A percentile compares a stretch with the other conserved stretches of the same genome.
Evolutionary conservation across 2,888 invertebrate genomes (phyloP).

Genomic region (Sphaerophoria taeniata): DNA sequence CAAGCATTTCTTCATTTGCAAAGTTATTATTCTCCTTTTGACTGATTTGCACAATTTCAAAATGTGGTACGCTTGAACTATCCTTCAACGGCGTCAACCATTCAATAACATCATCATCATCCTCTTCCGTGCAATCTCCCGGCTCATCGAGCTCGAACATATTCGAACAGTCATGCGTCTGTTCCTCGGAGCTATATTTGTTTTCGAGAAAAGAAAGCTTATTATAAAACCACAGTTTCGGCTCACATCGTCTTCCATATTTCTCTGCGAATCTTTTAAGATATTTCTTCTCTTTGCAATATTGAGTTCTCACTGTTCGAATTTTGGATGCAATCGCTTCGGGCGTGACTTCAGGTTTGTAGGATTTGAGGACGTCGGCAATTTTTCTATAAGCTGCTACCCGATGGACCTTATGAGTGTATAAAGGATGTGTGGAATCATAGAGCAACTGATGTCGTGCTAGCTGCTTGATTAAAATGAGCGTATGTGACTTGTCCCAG

Average conservation of each 20-base stretch:
- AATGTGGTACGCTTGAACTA: neutral
- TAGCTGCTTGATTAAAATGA: slow-evolving; percentile 20
- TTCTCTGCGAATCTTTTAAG: neutral
- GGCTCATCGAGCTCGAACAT: neutral
- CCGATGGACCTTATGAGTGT: neutral
- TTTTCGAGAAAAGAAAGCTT: slow-evolving; percentile 19
- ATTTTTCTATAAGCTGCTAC: slow-evolving; percentile 9
- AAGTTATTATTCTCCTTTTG: neutral
- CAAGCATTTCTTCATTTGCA: neutral
- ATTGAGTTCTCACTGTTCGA: slow-evolving; percentile 17
- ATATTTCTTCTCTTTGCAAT: slow-evolving; percentile 15
- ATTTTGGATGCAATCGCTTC: slow-evolving; percentile 11
- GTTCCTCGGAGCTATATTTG: neutral
- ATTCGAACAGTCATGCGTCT: neutral
- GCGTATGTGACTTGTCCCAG: slow-evolving; percentile 15
- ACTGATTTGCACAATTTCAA: slow-evolving; percentile 21
- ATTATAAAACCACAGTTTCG: slow-evolving; percentile 38
- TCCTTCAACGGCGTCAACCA: neutral
- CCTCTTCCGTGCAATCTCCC: neutral
- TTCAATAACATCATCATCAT: slow-evolving; percentile 10
- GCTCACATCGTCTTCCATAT: neutral
- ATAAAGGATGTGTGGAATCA: slow-evolving; percentile 3
- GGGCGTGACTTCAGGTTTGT: neutral
- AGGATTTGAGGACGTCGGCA: neutral
- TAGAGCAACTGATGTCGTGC: slow-evolving; percentile 1